phyloP scores from a whole-genome alignment of 2,888 invertebrate species.

The Pilophorus perplexus region DNA sequence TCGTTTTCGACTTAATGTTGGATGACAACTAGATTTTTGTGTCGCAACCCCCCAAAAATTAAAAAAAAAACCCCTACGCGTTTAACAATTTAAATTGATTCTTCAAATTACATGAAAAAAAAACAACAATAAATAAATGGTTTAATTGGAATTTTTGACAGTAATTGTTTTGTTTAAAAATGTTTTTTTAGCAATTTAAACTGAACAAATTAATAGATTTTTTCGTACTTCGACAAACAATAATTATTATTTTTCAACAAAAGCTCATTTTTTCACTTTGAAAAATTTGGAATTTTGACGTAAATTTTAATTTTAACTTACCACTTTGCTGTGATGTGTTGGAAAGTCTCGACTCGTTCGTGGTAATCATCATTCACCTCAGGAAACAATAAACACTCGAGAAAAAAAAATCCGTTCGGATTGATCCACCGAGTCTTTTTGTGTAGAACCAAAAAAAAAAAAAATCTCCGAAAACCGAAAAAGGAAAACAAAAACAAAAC shows the following conservation, averaged over 20 bases:
- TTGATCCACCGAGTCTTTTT: no score
- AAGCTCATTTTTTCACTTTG: no score
- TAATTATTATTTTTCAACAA: neutral
- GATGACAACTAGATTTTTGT: no score
- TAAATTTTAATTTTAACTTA: slow-evolving; percentile 2
- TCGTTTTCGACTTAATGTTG: no score
- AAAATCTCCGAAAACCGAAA: neutral
- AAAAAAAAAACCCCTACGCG: no score
- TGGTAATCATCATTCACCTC: slow-evolving; percentile 39
- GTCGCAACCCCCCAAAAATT: no score
- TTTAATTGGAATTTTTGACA: neutral
- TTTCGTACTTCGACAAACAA: neutral
- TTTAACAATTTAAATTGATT: no score
- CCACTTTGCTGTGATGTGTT: slow-evolving; percentile 24
- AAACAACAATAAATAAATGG: no score
- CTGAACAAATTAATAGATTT: no score
- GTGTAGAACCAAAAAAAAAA: neutral
- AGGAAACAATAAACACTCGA: neutral
- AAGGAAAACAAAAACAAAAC: slow-evolving; percentile 1
- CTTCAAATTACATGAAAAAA: no score
- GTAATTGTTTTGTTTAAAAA: neutral
- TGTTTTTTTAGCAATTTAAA: no score
- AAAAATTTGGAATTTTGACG: neutral
- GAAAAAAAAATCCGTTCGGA: neutral
- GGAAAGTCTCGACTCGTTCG: slow-evolving; percentile 39